Evolutionary conservation across 2,797 vertebrate species (phyloP).

Genomic region (Meriones psammophilus): DNA sequence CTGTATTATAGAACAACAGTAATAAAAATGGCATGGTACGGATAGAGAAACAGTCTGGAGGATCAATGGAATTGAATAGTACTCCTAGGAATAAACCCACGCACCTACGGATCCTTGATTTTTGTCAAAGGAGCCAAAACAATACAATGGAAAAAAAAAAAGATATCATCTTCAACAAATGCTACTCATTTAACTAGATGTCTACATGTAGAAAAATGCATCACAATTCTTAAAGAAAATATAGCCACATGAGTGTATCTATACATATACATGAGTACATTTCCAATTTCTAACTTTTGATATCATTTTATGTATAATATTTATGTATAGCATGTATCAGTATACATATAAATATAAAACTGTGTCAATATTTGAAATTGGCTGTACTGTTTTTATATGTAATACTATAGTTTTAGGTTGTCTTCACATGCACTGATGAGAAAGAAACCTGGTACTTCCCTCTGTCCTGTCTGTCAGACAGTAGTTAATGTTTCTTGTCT

Average conservation of each 20-base stretch:
- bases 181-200: too few species aligned
- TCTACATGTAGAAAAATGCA: background rate
- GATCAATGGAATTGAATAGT: too few species aligned
- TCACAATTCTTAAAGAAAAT: background rate
- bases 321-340: background rate
- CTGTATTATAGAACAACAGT: too few species aligned
- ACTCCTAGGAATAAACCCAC: too few species aligned
- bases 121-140: too few species aligned
- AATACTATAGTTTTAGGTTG: background rate
- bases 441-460: background rate
- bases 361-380: background rate
- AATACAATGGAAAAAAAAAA: too few species aligned
- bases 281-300: background rate
- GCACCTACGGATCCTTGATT: too few species aligned
- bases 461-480: background rate
- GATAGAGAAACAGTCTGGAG: too few species aligned
- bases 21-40: too few species aligned
- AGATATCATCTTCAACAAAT: too few species aligned
- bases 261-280: accelerated
- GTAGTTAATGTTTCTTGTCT: background rate
- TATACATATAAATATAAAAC: background rate
- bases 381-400: background rate
- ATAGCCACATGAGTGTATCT: too few species aligned
- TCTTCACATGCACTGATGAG: background rate
- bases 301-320: background rate